These are phyloP conservation scores for Huso huso DNA, from an alignment of 2,797 vertebrate species.

Conservation along the genomic window DNA sequence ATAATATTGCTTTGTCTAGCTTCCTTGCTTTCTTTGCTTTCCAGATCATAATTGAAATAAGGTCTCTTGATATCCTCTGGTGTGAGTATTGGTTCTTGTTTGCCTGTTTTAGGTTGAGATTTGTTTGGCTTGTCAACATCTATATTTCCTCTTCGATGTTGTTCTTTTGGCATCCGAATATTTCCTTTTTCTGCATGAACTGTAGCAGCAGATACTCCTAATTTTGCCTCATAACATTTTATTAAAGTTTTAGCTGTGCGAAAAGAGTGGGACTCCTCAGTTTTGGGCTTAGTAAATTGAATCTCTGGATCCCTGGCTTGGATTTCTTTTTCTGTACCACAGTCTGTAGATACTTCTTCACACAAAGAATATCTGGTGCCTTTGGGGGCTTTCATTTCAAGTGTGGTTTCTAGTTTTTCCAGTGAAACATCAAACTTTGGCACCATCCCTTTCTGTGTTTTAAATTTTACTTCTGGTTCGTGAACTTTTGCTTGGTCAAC, in stretches of 20 bases:
- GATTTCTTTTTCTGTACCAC: too few species aligned
- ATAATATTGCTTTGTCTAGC: slow-evolving; percentile 23
- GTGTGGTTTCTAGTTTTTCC: too few species aligned
- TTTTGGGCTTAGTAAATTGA: background rate
- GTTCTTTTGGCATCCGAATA: slow-evolving; percentile 10
- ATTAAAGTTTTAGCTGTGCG: slow-evolving; percentile 13
- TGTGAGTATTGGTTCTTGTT: slow-evolving; percentile 13
- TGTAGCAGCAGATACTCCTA: background rate
- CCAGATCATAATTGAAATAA: slow-evolving; percentile 37
- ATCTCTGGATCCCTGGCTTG: too few species aligned
- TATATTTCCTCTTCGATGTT: slow-evolving; percentile 12
- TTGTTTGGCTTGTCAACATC: slow-evolving; percentile 38
- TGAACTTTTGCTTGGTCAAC: slow-evolving; percentile 11
- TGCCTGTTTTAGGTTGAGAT: slow-evolving; percentile 35
- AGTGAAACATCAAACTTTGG: slow-evolving; percentile 15
- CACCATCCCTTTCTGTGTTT: slow-evolving; percentile 15
- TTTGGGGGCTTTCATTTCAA: too few species aligned
- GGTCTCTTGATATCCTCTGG: slow-evolving; percentile 25
- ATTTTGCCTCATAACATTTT: background rate
- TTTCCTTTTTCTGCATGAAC: background rate
- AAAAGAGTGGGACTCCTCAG: slow-evolving; percentile 20
- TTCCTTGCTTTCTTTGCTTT: slow-evolving; percentile 41
- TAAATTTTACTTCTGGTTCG: background rate
- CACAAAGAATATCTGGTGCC: too few species aligned
- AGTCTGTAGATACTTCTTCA: too few species aligned